These are phyloP conservation scores for Tychaedon coryphoeus DNA, from an alignment of 2,113 vertebrate species.

Conservation along the genomic window DNA sequence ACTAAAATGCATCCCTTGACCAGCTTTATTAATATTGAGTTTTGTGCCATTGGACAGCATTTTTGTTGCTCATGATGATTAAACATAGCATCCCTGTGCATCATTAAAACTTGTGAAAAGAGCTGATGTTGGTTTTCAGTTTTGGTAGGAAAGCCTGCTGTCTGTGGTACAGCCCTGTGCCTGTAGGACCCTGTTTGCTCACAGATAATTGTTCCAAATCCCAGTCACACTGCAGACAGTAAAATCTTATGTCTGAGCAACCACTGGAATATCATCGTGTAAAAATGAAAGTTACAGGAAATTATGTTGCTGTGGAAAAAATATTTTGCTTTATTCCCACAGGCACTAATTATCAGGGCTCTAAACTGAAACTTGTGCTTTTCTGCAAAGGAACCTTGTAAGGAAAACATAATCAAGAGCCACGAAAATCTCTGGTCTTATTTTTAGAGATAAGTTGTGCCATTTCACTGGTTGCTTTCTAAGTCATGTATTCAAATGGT, in stretches of 20 bases:
- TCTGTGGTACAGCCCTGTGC: not conserved
- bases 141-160: too few species aligned
- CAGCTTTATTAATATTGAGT: not conserved
- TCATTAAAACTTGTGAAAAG: too few species aligned
- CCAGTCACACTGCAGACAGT: not conserved
- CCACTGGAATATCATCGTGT: not conserved
- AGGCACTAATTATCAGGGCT: slow-evolving; percentile 46
- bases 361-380: not conserved
- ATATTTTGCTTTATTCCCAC: slow-evolving; percentile 20
- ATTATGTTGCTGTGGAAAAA: slow-evolving; percentile 26
- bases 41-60: not conserved
- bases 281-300: slow-evolving; percentile 12
- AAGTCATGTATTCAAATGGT: not conserved
- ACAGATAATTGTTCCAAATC: not conserved
- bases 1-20: not conserved
- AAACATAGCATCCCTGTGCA: too few species aligned
- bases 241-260: not conserved
- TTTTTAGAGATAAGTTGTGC: not conserved
- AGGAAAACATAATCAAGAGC: slow-evolving; percentile 8
- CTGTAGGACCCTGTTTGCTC: not conserved
- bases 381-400: not conserved
- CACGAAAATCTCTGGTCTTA: not conserved
- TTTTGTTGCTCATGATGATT: too few species aligned
- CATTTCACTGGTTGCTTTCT: not conserved
- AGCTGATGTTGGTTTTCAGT: too few species aligned